Percentiles rank a stretch among this genome's conserved stretches.
phyloP scores from a whole-genome alignment of 2,113 vertebrate genomes.

The Thermophis baileyi region DNA sequence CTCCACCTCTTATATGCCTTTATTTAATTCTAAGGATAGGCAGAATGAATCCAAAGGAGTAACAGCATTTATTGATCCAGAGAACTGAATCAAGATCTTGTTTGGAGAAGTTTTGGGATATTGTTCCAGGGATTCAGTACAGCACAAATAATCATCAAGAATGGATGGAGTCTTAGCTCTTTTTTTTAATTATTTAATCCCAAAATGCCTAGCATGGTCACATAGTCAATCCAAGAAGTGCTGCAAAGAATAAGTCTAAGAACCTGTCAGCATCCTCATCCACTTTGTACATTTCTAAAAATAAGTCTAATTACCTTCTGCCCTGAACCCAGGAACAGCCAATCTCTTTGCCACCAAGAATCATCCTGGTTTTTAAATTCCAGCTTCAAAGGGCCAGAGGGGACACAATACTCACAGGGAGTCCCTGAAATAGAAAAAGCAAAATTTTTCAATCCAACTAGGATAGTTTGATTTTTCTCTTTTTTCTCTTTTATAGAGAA shows the following conservation, averaged over 20 bases:
- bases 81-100: neutral
- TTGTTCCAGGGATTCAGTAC: neutral
- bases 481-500: neutral
- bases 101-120: neutral
- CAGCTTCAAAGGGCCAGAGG: neutral
- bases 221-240: neutral
- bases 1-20: neutral
- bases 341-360: neutral
- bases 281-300: neutral
- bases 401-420: neutral
- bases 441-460: neutral
- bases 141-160: neutral
- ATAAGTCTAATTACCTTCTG: neutral
- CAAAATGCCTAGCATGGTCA: neutral
- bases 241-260: neutral
- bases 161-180: neutral
- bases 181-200: neutral
- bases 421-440: neutral
- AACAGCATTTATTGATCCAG: neutral
- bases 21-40: conserved; percentile 1
- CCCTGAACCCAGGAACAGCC: neutral
- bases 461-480: neutral
- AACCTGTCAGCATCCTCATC: neutral
- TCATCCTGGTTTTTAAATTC: neutral
- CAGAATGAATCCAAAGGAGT: conserved; percentile 5